Base-by-base conservation (phyloP, 1,140 invertebrate genomes). In the Hormaphis cornu region DNA sequence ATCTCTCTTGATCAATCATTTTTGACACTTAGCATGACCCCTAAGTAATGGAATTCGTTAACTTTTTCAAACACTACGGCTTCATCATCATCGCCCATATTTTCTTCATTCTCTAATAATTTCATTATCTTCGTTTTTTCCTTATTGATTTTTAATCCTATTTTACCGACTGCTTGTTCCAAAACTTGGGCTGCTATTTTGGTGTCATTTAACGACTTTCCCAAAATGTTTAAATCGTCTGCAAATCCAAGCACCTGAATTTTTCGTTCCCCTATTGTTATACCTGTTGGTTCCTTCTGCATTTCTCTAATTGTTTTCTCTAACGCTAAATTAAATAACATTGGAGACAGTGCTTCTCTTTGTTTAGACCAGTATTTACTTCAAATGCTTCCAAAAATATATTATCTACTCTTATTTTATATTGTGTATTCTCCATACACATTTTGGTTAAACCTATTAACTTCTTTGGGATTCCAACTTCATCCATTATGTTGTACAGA, bases 291-390 rank as follows among this genome's bases (percentile, higher is more conserved):
- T 18, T 58, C 33, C 5, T 18, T 42, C 20, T 58, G 20, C 20
- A 59, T 59, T 40, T 59, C 35, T 40, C 54, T 59, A 26, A 35
- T 42, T 42, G 35, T 40, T 40, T 40, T 58, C 12, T 58, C 20
- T 6, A 35, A 1, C 0, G n/a, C 28, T 20, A 35, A 10, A 14
- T 54, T 35, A 35, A 35, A 54, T 35, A 54, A 3, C 2, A 54
- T 54, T 40, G 20, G 44, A 1, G 9, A 50, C 22, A 50, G 12
- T 24, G 46, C 52, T 22, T 54, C 52, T 30, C 26, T n/a, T 20
- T 33, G 52, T 20, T 33, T 20, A 54, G 28, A 1, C 52, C n/a
- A 12, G 28, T 33, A 3, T 54, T 35, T 35, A 54, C 52, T 33
- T n/a, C 9, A 54, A 33, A 56, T 20, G 30, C 20, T 53, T 37